Conservation (phyloP, 2,113 vertebrate genomes). For the Hepsetus odoe region DNA sequence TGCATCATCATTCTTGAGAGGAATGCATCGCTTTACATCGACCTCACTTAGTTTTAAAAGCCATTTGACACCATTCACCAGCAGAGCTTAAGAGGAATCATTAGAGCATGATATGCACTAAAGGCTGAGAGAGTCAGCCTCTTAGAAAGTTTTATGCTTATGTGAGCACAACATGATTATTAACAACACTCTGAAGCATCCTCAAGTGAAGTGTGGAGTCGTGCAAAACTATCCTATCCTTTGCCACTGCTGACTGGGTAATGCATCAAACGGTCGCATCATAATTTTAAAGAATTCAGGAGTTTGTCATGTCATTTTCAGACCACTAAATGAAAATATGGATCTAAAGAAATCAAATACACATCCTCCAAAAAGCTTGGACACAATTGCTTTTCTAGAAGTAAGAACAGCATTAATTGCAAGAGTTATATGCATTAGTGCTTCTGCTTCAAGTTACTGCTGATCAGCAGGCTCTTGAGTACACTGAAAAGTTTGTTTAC, state of each 20-base stretch:
- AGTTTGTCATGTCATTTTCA: neutral
- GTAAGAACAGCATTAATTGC: neutral
- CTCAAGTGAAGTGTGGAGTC: neutral
- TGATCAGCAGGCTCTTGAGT: neutral
- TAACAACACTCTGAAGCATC: conserved; percentile 2
- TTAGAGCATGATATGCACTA: neutral
- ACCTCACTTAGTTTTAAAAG: neutral
- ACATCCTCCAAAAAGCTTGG: neutral
- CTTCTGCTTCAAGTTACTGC: conserved; percentile 2
- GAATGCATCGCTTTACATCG: conserved; percentile 2
- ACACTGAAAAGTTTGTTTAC: conserved; percentile 1
- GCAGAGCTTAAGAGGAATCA: neutral
- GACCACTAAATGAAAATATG: neutral
- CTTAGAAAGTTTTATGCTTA: conserved; percentile 2
- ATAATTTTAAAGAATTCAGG: neutral
- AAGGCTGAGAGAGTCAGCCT: neutral
- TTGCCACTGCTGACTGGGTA: neutral
- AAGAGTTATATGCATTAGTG: neutral
- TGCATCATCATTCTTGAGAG: neutral
- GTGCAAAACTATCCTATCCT: neutral
- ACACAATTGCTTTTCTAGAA: neutral
- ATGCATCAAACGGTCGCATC: neutral
- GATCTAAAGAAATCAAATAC: neutral
- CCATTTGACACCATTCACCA: conserved; percentile 1
- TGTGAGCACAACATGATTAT: neutral